Conservation (phyloP, 2,888 invertebrate genomes). For the Neuroscelio doddi region DNA sequence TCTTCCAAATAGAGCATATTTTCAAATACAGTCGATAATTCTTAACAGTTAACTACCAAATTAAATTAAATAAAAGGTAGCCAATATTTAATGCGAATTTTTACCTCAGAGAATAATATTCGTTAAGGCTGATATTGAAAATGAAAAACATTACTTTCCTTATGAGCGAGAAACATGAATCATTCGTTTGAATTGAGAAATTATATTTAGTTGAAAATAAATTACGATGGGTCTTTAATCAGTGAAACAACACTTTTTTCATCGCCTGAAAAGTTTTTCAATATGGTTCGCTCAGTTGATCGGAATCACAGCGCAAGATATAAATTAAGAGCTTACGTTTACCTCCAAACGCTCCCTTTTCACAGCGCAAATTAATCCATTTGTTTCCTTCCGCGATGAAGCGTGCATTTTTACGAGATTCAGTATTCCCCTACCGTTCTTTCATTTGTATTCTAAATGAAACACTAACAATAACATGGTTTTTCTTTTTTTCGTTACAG, state of each 20-base stretch:
- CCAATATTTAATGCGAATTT: too few relatives aligned
- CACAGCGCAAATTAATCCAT: slow-evolving; percentile 1
- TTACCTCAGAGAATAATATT: too few relatives aligned
- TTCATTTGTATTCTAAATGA: slow-evolving; percentile 38
- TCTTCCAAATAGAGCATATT: too few relatives aligned
- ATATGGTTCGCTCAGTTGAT: background rate
- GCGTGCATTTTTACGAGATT: slow-evolving; percentile 6
- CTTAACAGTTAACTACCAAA: too few relatives aligned
- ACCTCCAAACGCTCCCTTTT: background rate
- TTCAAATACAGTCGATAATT: too few relatives aligned
- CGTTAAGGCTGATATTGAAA: too few relatives aligned
- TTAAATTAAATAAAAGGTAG: too few relatives aligned
- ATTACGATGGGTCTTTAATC: slow-evolving; percentile 4
- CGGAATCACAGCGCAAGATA: background rate
- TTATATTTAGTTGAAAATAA: too few relatives aligned
- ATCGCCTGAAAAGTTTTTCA: background rate
- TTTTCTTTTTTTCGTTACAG: slow-evolving; percentile 50
- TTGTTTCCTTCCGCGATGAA: slow-evolving; percentile 5
- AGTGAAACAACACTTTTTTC: background rate
- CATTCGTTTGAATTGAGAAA: too few relatives aligned
- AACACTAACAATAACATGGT: slow-evolving; percentile 44
- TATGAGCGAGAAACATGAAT: too few relatives aligned
- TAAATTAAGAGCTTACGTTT: slow-evolving; percentile 1
- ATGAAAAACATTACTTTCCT: too few relatives aligned
- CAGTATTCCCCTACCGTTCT: background rate